Evolutionary conservation across 1,140 invertebrate genomes (phyloP), one percentile per base, ranked within the genome.

Genomic region (Dinothrombium tinctorium): DNA sequence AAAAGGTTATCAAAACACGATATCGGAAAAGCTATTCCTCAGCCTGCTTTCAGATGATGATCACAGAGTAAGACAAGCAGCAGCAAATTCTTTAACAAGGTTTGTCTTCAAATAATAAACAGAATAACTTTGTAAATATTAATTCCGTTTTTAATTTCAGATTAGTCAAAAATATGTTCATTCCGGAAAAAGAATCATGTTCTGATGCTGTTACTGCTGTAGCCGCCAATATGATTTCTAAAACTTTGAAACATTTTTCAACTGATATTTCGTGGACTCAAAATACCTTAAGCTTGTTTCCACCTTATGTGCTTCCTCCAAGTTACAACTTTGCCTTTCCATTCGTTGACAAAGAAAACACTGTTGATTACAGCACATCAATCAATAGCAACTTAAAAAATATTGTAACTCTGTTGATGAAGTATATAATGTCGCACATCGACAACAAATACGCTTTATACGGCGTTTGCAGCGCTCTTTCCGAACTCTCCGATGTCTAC

Each of bases 1-100:
- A 21, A 21, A 19, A 21, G 23, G 17, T 9, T 12, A 26, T 12
- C 23, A 47, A 40, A 38, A 17, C 9, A 44, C 31, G 28, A 49
- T 77, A n/a, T 51, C 62, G 37, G 59, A 66, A 43, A 60, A 74
- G 33, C 55, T 78, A n/a, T 36, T 36, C 23, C 54, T 73, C 14
- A 52, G 56, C 25, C 55, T 81, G 22, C 52, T 82, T 3, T 66
- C 64, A 11, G 77, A 83, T 60, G 70, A 73, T 48, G 79, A 86
- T 56, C 66, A 67, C 38, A 65, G 78, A 56, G 77, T 86, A 6
- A 59, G 81, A 40, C 66, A 68, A 49, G 71, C 76, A 12, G 69
- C 76, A 3, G 64, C 72, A 7, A 56, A 62, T 31, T 63, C 73
- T 14, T 64, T 83, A 48, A 58, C 23, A n/a, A 17, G 20, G 33